Base-by-base conservation (phyloP, 2,113 vertebrate species). In the Clupea harengus region DNA sequence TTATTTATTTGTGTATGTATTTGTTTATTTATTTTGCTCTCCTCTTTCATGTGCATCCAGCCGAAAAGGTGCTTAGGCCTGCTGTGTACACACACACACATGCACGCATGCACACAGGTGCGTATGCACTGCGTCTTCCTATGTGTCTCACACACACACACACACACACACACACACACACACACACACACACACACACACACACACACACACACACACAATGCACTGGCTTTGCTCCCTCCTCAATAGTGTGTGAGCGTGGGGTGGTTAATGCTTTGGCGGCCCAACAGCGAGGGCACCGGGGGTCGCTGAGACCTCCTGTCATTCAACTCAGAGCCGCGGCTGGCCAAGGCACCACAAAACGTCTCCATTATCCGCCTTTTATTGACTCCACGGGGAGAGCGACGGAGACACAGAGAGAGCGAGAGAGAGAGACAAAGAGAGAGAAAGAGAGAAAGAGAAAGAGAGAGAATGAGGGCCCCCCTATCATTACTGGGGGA, bases 331-430 rank as follows among this genome's bases (percentile, higher is more conserved):
- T 15, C 22, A 57, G 49, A 84, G 44, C 57, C 46, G 28, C 57
- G 25, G 45, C 49, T 10, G 32, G n/a, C 54, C 75, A 50, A 44
- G 28, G n/a, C 39, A 91, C 84, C 89, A 75, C 89, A 91, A 94
- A 93, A 90, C 87, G 81, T 90, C 91, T 94, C 86, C 90, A 88
- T 92, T 94, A 91, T 92, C 92, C 92, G 89, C 89, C 91, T 95
- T 87, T 87, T 93, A 92, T 91, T 94, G 91, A 94, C 90, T 92
- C 90, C 89, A 47, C 72, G 39, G 25, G 84, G 81, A 88, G 85
- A 83, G 6, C 67, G 46, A 87, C 49, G 20, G 13, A 87, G 57
- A 67, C 52, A 87, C 49, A 20, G 20, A 86, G 78, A 81, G 22
- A 84, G 9, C 47, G n/a, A 84, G 57, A 84, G 57, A 83, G 83